Evolutionary conservation across 2,888 invertebrate species (phyloP).

Genomic region (Cephus sareptanus): DNA sequence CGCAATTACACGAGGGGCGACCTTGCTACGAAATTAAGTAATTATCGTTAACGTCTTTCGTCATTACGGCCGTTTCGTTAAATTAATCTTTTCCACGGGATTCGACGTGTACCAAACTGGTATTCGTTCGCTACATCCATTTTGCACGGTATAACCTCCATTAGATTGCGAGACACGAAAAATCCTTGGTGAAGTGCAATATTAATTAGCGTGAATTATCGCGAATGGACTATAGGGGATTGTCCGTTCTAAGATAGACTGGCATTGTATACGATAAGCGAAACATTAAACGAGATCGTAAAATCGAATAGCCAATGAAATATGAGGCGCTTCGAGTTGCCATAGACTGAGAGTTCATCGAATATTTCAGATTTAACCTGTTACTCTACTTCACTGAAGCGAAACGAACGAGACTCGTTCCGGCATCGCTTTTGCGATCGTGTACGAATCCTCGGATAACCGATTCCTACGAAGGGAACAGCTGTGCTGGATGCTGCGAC

Average conservation of each 20-base stretch:
- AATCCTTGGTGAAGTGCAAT: neutral
- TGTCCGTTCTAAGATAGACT: neutral
- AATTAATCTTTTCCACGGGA: neutral
- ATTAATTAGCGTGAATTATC: neutral
- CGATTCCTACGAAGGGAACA: neutral
- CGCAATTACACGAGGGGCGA: neutral
- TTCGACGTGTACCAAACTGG: neutral
- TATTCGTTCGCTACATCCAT: neutral
- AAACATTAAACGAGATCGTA: neutral
- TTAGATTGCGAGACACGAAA: neutral
- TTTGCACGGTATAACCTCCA: neutral
- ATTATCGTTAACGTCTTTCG: neutral
- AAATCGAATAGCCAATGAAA: neutral
- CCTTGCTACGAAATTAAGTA: neutral
- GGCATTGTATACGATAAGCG: neutral
- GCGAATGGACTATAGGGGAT: neutral
- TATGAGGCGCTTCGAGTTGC: neutral
- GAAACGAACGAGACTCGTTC: neutral
- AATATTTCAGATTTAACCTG: neutral
- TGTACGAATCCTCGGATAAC: neutral
- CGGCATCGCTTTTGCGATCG: neutral
- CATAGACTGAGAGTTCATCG: neutral
- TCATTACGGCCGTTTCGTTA: neutral
- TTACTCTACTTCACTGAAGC: neutral
- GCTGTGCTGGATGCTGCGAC: neutral